phyloP scores from a whole-genome alignment of 2,797 vertebrate genomes.

The Mycteria americana region DNA sequence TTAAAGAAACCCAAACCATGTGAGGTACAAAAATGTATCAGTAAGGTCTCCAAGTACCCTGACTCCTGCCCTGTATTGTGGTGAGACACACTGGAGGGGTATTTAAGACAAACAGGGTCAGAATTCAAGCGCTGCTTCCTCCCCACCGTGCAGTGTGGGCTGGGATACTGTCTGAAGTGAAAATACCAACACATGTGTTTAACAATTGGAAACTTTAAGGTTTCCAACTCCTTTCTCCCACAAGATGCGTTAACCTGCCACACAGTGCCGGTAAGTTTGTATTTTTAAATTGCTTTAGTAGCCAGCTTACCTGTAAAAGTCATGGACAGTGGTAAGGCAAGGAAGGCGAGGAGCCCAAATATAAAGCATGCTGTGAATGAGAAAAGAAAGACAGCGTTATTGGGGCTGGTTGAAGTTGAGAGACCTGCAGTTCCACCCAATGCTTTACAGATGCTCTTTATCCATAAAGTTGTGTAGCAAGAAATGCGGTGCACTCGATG shows the following conservation, averaged over 20 bases:
- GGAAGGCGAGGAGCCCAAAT: constrained; percentile 60
- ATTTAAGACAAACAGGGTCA: not conserved
- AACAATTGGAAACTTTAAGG: not conserved
- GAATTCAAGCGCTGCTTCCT: not conserved
- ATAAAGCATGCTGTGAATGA: constrained; percentile 67
- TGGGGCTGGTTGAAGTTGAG: not conserved
- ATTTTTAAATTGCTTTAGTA: not conserved
- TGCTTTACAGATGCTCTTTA: not conserved
- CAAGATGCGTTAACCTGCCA: not conserved
- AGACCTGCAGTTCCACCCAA: not conserved
- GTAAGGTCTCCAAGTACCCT: not conserved
- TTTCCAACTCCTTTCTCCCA: not conserved
- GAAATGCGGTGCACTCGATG: not conserved
- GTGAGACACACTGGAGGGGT: not conserved
- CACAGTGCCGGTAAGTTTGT: not conserved
- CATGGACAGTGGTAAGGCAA: constrained; percentile 71
- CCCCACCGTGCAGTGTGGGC: not conserved
- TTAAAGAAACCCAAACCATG: not conserved
- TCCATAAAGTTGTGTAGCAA: not conserved
- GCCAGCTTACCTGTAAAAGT: constrained; percentile 71
- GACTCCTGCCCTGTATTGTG: not conserved
- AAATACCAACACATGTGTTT: not conserved
- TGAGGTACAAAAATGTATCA: not conserved
- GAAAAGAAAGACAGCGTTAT: not conserved
- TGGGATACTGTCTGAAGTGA: not conserved